Percentiles rank a stretch among this genome's conserved stretches.
These are phyloP conservation scores for Spilosoma lubricipeda DNA, from an alignment of 2,888 invertebrate genomes.

Conservation along the genomic window DNA sequence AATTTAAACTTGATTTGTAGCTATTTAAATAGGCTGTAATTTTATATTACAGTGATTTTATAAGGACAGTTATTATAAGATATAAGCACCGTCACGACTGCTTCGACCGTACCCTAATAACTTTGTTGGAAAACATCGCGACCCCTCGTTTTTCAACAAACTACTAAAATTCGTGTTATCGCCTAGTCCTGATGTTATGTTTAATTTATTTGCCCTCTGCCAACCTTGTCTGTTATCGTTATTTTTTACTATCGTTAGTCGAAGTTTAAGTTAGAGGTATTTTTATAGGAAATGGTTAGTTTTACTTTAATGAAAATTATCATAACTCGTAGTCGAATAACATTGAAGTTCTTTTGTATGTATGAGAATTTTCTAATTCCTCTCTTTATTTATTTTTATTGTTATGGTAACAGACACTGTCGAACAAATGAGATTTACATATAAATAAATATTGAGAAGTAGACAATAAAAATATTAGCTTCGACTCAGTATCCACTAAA, in stretches of 20 bases:
- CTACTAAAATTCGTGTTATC: constrained; percentile 23
- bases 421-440: no score
- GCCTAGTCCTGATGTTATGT: constrained; percentile 10
- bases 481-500: not conserved
- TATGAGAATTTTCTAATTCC: not conserved
- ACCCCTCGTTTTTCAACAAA: constrained; percentile 39
- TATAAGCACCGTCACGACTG: constrained; percentile 8
- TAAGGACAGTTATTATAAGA: constrained; percentile 18
- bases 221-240: not conserved
- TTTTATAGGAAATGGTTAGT: not conserved
- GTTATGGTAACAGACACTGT: no score
- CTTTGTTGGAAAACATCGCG: constrained; percentile 7
- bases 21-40: not conserved
- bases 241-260: constrained; percentile 5
- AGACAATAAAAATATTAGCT: not conserved
- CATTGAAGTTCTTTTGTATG: not conserved
- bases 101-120: constrained; percentile 25
- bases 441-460: not conserved
- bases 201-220: constrained; percentile 9
- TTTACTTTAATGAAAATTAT: not conserved
- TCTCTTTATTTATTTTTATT: no score
- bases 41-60: not conserved
- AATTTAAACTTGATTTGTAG: not conserved
- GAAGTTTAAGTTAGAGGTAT: not conserved
- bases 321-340: not conserved